phyloP scores from a whole-genome alignment of 2,113 vertebrate genomes.

The Cyanistes caeruleus region DNA sequence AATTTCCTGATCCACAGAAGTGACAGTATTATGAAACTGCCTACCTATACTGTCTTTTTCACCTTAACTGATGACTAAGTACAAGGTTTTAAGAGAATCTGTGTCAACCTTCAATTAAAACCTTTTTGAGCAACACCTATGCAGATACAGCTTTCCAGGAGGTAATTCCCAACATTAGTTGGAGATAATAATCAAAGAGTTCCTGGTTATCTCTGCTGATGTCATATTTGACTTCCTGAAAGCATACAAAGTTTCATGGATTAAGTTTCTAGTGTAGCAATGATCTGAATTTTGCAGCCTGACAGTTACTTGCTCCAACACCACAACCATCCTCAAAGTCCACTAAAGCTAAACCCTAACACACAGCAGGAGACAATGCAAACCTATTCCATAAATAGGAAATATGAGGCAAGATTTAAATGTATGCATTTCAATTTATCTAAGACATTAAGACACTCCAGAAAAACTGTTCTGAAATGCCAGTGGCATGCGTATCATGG shows the following conservation, averaged over 20 bases:
- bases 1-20: not conserved
- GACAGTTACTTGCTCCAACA: not conserved
- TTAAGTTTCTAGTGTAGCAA: not conserved
- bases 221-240: not conserved
- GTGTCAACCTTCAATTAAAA: not conserved
- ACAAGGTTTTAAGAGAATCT: not conserved
- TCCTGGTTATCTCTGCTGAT: not conserved
- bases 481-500: rapidly evolving
- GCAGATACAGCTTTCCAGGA: not conserved
- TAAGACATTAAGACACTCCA: not conserved
- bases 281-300: not conserved
- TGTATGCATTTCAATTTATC: not conserved
- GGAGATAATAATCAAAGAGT: not conserved
- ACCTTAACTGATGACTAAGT: not conserved
- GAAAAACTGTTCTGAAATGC: not conserved
- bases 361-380: not conserved
- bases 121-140: not conserved
- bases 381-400: not conserved
- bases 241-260: not conserved
- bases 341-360: not conserved
- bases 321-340: not conserved
- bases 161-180: not conserved
- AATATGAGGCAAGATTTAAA: not conserved
- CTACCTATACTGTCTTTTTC: not conserved
- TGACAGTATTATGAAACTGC: not conserved